Conservation (phyloP, 2,113 vertebrate genomes). For the Benitochromis conjunctus region DNA sequence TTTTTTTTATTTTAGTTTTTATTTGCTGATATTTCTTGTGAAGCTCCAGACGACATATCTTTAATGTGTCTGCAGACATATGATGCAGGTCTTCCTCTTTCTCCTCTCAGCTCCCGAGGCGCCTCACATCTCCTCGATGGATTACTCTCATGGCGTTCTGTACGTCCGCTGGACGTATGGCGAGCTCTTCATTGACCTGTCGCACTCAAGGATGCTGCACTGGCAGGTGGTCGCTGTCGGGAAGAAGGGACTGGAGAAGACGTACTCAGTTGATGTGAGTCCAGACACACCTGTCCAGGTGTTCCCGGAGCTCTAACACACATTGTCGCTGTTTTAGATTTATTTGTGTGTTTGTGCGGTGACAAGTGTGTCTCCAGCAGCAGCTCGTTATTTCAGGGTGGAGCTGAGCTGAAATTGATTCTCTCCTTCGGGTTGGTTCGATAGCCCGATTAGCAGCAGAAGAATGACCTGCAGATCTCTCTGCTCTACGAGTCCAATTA, state of each 20-base stretch:
- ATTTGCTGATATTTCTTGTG: background rate
- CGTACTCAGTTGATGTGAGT: slow-evolving; percentile 73
- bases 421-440: background rate
- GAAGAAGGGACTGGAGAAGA: slow-evolving; percentile 85
- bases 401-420: background rate
- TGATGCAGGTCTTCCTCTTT: background rate
- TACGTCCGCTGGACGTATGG: slow-evolving; percentile 89
- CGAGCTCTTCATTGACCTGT: slow-evolving; percentile 84
- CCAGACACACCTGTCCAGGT: background rate
- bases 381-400: background rate
- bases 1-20: background rate
- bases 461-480: background rate
- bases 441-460: background rate
- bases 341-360: background rate
- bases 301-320: background rate
- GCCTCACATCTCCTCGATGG: slow-evolving; percentile 85
- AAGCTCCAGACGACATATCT: background rate
- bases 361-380: background rate
- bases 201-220: slow-evolving; percentile 91
- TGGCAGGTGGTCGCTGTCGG: slow-evolving; percentile 92
- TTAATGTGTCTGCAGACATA: background rate
- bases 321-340: background rate
- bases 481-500: background rate
- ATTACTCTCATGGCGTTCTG: slow-evolving; percentile 84
- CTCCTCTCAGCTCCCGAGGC: slow-evolving; percentile 84